Conservation (phyloP, 1,140 invertebrate genomes). For the Leptinotarsa lineolata region DNA sequence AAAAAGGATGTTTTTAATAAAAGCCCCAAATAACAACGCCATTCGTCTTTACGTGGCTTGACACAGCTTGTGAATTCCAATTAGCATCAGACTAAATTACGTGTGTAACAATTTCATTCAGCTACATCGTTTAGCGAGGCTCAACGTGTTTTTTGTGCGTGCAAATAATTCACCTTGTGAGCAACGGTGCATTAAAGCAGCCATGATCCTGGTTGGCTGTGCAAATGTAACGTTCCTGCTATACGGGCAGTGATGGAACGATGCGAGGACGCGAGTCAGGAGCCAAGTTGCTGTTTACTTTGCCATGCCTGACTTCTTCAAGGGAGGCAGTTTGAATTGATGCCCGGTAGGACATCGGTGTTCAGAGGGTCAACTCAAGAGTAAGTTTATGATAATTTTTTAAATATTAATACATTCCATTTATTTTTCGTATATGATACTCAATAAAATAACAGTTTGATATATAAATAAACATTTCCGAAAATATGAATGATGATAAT, state of each 20-base stretch:
- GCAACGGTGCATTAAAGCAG: conserved; percentile 41
- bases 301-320: too few species aligned
- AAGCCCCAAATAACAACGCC: not conserved
- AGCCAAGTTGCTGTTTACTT: not conserved
- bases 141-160: conserved; percentile 37
- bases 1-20: not conserved
- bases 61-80: conserved; percentile 21
- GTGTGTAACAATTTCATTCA: conserved; percentile 39
- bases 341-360: too few species aligned
- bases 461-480: too few species aligned
- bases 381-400: too few species aligned
- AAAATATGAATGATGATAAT: too few species aligned
- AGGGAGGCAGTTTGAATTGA: too few species aligned
- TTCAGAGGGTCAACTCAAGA: too few species aligned
- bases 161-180: conserved; percentile 41
- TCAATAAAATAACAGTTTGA: too few species aligned
- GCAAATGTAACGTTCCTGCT: conserved; percentile 40
- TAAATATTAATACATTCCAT: too few species aligned
- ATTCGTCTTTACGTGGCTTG: not conserved
- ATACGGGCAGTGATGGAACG: conserved; percentile 40
- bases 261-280: not conserved
- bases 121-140: conserved; percentile 40
- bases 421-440: too few species aligned
- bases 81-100: conserved; percentile 36
- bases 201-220: conserved; percentile 39